Conservation (phyloP, 2,113 vertebrate species). For the Monarcha castaneiventris region DNA sequence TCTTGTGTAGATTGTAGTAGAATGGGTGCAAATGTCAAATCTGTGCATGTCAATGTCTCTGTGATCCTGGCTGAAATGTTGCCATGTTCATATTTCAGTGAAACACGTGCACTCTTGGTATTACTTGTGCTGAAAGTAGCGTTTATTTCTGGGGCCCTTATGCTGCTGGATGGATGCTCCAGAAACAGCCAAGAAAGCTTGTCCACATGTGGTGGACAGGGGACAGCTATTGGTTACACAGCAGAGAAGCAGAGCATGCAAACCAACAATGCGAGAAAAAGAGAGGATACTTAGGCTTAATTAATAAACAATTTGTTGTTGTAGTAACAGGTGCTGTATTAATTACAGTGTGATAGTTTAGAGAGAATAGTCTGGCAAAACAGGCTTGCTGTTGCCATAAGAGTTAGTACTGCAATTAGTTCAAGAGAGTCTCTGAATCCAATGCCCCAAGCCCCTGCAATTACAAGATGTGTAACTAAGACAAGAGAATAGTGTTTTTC, state of each 20-base stretch:
- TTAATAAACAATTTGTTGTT: not conserved
- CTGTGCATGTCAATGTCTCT: fast-evolving
- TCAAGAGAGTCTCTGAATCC: not conserved
- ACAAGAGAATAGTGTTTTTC: not conserved
- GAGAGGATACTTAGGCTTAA: not conserved
- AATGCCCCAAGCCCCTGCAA: not conserved
- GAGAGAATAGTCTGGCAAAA: not conserved
- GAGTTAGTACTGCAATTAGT: not conserved
- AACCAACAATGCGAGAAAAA: not conserved
- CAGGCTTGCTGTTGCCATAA: not conserved
- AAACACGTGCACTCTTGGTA: not conserved
- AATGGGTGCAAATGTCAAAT: not conserved
- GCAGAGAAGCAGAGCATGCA: not conserved
- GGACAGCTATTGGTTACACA: not conserved
- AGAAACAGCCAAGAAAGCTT: not conserved
- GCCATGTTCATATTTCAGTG: not conserved
- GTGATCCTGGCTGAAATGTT: not conserved
- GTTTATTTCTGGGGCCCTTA: not conserved
- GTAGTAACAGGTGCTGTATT: not conserved
- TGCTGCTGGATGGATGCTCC: not conserved
- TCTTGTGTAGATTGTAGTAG: not conserved
- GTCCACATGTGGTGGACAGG: fast-evolving
- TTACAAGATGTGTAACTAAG: not conserved
- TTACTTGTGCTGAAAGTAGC: not conserved
- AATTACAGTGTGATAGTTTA: not conserved